phyloP scores from a whole-genome alignment of 2,113 vertebrate genomes.

The Spermophilus dauricus region DNA sequence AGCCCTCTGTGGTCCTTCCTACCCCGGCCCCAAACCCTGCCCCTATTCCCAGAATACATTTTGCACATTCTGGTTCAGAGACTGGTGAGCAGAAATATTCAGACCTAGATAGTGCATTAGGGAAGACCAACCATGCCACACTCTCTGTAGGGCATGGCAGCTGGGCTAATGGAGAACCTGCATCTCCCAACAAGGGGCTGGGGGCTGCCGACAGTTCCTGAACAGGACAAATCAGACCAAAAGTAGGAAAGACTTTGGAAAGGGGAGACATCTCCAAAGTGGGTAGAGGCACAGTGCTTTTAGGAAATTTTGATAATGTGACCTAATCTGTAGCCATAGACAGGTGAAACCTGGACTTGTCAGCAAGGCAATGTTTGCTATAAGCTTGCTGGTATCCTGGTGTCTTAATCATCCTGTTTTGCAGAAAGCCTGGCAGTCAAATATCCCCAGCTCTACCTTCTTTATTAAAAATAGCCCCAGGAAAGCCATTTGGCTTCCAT shows the following conservation, averaged over 20 bases:
- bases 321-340: neutral
- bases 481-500: neutral
- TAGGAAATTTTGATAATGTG: neutral
- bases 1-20: neutral
- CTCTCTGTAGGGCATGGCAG: too few relatives aligned
- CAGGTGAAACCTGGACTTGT: neutral
- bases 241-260: neutral
- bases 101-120: neutral
- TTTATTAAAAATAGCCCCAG: neutral
- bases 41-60: neutral
- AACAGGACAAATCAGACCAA: neutral
- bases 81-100: neutral
- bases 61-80: neutral
- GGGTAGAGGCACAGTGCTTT: neutral
- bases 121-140: too few relatives aligned
- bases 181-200: neutral
- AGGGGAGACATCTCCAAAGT: neutral
- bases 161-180: neutral
- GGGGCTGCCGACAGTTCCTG: neutral
- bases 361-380: neutral
- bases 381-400: neutral
- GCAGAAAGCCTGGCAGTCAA: neutral
- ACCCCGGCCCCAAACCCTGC: rapidly evolving
- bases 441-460: neutral
- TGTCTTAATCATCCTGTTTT: neutral